Percentiles rank a stretch among this genome's conserved stretches.
Conservation (phyloP, 2,888 invertebrate genomes). For the Drosophila algonquin region DNA sequence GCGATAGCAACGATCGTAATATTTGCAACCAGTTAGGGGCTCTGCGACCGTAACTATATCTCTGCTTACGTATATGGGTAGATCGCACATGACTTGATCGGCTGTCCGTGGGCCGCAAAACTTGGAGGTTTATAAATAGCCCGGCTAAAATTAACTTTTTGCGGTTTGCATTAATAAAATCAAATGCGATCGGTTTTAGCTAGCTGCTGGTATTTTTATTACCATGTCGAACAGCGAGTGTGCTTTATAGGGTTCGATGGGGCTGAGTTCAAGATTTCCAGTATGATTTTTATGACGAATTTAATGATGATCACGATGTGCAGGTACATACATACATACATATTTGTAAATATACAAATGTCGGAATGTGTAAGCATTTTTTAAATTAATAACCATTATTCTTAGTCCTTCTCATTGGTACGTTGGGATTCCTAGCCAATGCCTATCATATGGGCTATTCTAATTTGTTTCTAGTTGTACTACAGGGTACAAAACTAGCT, state of each 20-base stretch:
- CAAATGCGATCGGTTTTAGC: constrained; percentile 61
- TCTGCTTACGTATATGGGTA: constrained; percentile 71
- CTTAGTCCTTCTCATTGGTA: no score
- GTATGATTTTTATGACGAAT: not conserved
- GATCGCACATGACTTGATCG: constrained; percentile 58
- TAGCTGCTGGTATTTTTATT: constrained; percentile 26
- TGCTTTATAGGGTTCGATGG: not conserved
- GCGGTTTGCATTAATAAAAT: constrained; percentile 64
- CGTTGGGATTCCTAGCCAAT: no score
- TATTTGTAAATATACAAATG: no score
- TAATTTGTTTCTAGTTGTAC: not conserved
- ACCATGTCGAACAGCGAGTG: constrained; percentile 4
- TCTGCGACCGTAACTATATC: constrained; percentile 71
- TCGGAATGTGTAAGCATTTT: no score
- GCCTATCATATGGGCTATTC: no score
- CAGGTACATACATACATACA: no score
- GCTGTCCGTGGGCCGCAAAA: constrained; percentile 68
- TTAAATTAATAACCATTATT: no score
- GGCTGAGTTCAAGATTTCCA: not conserved
- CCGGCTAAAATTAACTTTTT: constrained; percentile 76
- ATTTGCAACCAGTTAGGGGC: constrained; percentile 66
- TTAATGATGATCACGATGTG: no score
- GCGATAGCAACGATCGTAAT: constrained; percentile 27
- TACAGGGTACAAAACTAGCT: constrained; percentile 33
- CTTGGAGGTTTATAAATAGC: constrained; percentile 75